phyloP scores from a whole-genome alignment of 2,888 invertebrate species.

The Leptinotarsa juncta region DNA sequence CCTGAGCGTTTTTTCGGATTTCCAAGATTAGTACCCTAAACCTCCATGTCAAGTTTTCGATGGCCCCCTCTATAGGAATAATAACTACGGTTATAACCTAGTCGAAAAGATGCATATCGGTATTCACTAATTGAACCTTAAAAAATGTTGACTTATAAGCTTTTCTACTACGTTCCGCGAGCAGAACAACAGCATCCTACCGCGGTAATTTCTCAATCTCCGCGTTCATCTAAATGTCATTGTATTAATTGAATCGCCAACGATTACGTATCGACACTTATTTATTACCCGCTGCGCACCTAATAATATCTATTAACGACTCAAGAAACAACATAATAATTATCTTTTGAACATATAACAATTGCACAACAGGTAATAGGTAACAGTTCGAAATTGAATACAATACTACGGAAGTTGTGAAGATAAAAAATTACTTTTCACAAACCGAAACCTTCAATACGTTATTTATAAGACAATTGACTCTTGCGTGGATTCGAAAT shows the following conservation, averaged over 20 bases:
- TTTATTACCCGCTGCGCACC: not conserved
- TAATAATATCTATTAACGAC: not conserved
- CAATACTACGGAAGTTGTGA: not conserved
- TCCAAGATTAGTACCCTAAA: too few relatives aligned
- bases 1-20: too few relatives aligned
- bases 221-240: not conserved
- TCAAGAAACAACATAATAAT: not conserved
- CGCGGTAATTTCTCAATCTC: not conserved
- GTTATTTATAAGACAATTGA: not conserved
- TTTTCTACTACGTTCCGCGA: not conserved
- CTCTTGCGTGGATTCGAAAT: not conserved
- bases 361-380: not conserved
- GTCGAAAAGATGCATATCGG: too few relatives aligned
- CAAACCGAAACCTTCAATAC: not conserved
- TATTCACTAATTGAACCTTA: too few relatives aligned
- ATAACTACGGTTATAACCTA: too few relatives aligned
- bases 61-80: too few relatives aligned
- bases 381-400: not conserved
- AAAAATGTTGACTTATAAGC: too few relatives aligned
- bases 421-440: not conserved
- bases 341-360: not conserved
- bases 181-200: not conserved
- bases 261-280: constrained; percentile 2
- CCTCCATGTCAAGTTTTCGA: too few relatives aligned
- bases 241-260: not conserved